phyloP scores from a whole-genome alignment of 2,797 vertebrate genomes.

The Falco rusticolus region DNA sequence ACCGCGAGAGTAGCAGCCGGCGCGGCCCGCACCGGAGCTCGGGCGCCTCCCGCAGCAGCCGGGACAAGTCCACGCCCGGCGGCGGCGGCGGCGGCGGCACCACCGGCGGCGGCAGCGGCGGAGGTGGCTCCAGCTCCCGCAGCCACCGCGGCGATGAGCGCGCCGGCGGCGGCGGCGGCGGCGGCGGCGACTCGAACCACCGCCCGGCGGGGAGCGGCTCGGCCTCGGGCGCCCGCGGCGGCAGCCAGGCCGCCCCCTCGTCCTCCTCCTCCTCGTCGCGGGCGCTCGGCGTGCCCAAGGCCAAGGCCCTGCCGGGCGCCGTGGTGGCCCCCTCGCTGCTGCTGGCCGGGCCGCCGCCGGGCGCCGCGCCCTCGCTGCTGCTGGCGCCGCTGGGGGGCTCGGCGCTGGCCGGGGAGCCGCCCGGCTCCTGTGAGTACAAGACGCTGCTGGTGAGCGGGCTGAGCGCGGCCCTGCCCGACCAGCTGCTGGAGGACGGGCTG shows the following conservation, averaged over 20 bases:
- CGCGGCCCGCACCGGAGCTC: slow-evolving; percentile 76
- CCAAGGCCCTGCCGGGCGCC: slow-evolving; percentile 75
- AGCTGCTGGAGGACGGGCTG: slow-evolving; percentile 93
- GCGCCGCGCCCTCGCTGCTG: neutral
- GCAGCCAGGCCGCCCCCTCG: slow-evolving; percentile 68
- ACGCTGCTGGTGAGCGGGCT: slow-evolving; percentile 95
- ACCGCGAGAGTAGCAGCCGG: slow-evolving; percentile 76
- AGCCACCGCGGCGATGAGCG: slow-evolving; percentile 69
- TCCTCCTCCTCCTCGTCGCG: slow-evolving; percentile 59
- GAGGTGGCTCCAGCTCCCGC: slow-evolving; percentile 46
- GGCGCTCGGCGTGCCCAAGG: slow-evolving; percentile 78
- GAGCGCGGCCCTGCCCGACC: slow-evolving; percentile 90
- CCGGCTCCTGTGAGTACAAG: slow-evolving; percentile 87
- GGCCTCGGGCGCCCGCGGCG: slow-evolving; percentile 75
- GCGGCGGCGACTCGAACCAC: slow-evolving; percentile 64
- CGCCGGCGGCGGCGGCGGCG: slow-evolving; percentile 77
- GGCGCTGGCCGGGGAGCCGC: slow-evolving; percentile 9
- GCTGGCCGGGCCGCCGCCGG: slow-evolving; percentile 38
- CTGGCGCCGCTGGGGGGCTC: too few relatives aligned
- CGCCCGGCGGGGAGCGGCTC: slow-evolving; percentile 67
- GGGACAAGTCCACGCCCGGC: slow-evolving; percentile 55
- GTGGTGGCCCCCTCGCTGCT: slow-evolving; percentile 31
- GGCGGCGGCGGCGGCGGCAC: slow-evolving; percentile 33
- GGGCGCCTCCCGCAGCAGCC: slow-evolving; percentile 71
- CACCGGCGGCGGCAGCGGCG: slow-evolving; percentile 37